These are phyloP conservation scores for Perca fluviatilis DNA, from an alignment of 2,113 vertebrate species.

Conservation along the genomic window DNA sequence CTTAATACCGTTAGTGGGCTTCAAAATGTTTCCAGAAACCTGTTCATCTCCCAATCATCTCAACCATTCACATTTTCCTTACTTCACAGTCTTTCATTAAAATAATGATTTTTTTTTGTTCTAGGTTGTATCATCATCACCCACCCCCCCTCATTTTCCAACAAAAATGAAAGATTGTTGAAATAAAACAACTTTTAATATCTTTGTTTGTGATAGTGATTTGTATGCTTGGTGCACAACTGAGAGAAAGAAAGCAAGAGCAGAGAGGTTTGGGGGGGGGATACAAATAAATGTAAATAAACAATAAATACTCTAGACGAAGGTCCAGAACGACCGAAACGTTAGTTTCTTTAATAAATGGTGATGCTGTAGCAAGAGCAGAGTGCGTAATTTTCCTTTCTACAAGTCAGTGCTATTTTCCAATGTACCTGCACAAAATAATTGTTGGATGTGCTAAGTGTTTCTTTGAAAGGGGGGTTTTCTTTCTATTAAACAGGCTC, in stretches of 20 bases:
- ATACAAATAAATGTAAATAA: background rate
- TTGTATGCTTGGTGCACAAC: slow-evolving; percentile 19
- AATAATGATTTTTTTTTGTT: slow-evolving; percentile 38
- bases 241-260: slow-evolving; percentile 1
- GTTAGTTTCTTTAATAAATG: no score
- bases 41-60: slow-evolving; percentile 39
- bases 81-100: slow-evolving; percentile 39
- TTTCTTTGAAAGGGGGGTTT: background rate
- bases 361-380: no score
- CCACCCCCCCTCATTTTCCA: background rate
- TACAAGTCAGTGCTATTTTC: no score
- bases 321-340: no score
- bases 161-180: slow-evolving; percentile 6
- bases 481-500: slow-evolving; percentile 46
- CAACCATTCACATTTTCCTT: slow-evolving; percentile 24
- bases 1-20: slow-evolving; percentile 59
- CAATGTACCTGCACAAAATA: no score
- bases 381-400: no score
- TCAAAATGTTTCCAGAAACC: slow-evolving; percentile 56
- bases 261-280: background rate
- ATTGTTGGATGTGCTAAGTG: no score
- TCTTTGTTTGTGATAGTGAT: slow-evolving; percentile 5
- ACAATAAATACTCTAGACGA: no score
- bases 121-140: background rate
- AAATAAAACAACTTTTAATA: background rate